These are phyloP conservation scores for Cantharis rustica DNA, from an alignment of 2,888 invertebrate species.

Conservation along the genomic window DNA sequence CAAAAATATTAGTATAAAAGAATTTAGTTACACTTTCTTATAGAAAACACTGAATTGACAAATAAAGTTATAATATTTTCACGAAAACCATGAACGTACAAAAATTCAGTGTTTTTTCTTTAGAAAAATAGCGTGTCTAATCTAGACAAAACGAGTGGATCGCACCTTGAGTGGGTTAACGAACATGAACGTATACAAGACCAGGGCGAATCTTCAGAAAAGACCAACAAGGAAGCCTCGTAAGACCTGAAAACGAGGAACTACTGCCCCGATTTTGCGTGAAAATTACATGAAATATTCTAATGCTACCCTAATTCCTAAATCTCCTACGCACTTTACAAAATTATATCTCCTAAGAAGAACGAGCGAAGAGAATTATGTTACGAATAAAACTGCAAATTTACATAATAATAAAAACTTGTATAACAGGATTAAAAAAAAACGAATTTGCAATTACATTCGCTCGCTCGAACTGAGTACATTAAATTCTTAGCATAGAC, in stretches of 20 bases:
- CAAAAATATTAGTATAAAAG: slow-evolving; percentile 5
- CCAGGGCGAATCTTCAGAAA: slow-evolving; percentile 53
- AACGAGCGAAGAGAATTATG: slow-evolving; percentile 21
- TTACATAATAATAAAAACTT: slow-evolving; percentile 21
- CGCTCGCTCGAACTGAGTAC: slow-evolving; percentile 39
- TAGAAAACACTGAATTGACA: slow-evolving; percentile 7
- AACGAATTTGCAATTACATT: slow-evolving; percentile 10
- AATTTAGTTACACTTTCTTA: slow-evolving; percentile 8
- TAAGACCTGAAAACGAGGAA: slow-evolving; percentile 55
- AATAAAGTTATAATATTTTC: not conserved
- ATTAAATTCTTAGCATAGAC: slow-evolving; percentile 44
- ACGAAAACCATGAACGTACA: slow-evolving; percentile 4
- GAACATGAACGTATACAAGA: slow-evolving; percentile 52
- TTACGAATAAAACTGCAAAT: slow-evolving; percentile 5
- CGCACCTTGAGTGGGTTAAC: slow-evolving; percentile 54
- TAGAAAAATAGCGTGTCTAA: slow-evolving; percentile 32
- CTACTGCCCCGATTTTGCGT: slow-evolving; percentile 52
- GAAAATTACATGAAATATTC: slow-evolving; percentile 33
- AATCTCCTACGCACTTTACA: slow-evolving; percentile 19
- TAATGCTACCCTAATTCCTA: slow-evolving; percentile 28
- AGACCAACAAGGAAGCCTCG: slow-evolving; percentile 52
- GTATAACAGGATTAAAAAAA: slow-evolving; percentile 9
- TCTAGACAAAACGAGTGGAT: slow-evolving; percentile 50
- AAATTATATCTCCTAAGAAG: slow-evolving; percentile 12
- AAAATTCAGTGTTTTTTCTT: slow-evolving; percentile 21